These are phyloP conservation scores for Cyrtorhinus lividipennis DNA, from an alignment of 1,140 invertebrate species.

Conservation along the genomic window DNA sequence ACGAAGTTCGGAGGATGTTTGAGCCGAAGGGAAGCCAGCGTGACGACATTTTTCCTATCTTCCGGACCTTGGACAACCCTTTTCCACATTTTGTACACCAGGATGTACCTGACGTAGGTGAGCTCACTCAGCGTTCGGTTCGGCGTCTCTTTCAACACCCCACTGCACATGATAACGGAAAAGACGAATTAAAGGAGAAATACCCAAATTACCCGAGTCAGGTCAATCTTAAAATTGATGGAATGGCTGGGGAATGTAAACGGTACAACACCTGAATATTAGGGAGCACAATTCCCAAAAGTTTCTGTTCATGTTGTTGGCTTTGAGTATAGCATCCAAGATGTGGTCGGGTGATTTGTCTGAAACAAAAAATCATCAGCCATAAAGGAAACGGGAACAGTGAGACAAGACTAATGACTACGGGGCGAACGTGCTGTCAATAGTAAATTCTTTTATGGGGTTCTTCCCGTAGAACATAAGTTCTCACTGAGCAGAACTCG, in stretches of 20 bases:
- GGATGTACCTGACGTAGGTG: slow-evolving; percentile 23
- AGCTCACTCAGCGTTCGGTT: slow-evolving; percentile 12
- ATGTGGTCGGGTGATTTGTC: slow-evolving; percentile 25
- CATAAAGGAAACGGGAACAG: neutral
- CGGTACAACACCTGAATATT: slow-evolving; percentile 22
- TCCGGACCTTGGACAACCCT: slow-evolving; percentile 17
- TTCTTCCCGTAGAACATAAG: no score
- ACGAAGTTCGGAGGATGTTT: slow-evolving; percentile 16
- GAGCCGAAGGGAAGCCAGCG: slow-evolving; percentile 18
- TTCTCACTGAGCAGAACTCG: no score
- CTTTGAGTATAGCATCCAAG: slow-evolving; percentile 24
- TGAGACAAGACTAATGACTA: slow-evolving; percentile 1
- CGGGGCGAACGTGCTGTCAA: no score
- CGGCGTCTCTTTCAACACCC: slow-evolving; percentile 18
- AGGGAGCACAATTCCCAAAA: slow-evolving; percentile 24
- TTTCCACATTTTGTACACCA: slow-evolving; percentile 26
- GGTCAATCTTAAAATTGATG: no score
- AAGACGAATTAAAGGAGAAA: neutral
- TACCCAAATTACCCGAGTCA: no score
- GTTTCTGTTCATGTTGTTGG: slow-evolving; percentile 22
- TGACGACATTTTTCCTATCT: slow-evolving; percentile 20
- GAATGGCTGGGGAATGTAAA: no score
- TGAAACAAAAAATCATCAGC: slow-evolving; percentile 20
- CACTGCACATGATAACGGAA: slow-evolving; percentile 17
- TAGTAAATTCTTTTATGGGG: no score